Conservation (phyloP, 2,113 vertebrate genomes). For the Eulacestoma nigropectus region DNA sequence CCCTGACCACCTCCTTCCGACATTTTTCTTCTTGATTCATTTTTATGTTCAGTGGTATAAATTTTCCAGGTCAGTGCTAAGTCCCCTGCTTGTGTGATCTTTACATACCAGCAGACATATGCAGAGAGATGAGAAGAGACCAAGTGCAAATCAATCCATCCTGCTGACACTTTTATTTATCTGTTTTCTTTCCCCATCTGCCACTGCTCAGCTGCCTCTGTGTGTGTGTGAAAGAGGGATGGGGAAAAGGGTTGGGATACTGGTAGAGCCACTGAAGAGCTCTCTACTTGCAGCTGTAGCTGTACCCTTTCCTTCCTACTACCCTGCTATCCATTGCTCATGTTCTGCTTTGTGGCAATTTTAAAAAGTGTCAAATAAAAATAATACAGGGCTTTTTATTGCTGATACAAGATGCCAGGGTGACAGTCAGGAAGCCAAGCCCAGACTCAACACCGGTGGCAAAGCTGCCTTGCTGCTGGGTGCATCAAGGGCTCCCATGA, state of each 20-base stretch:
- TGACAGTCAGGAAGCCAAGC: background rate
- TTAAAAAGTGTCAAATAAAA: background rate
- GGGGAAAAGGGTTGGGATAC: background rate
- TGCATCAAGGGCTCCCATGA: background rate
- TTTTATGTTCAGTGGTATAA: conserved; percentile 15
- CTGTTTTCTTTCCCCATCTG: conserved; percentile 4
- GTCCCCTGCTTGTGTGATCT: background rate
- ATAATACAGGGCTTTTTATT: background rate
- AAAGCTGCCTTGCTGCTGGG: background rate
- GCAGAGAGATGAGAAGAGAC: background rate
- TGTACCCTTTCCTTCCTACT: background rate
- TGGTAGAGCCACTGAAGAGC: background rate
- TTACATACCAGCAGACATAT: background rate
- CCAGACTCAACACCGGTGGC: background rate
- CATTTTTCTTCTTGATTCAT: conserved; percentile 27
- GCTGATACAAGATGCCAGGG: background rate
- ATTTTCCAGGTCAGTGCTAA: conserved; percentile 28
- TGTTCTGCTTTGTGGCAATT: background rate
- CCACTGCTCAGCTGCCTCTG: background rate
- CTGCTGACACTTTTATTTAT: conserved; percentile 33
- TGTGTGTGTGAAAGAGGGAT: background rate
- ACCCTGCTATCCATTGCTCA: background rate
- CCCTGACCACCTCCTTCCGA: background rate
- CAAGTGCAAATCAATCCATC: conserved; percentile 28
- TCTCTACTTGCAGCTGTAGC: background rate